Evolutionary conservation across 2,888 invertebrate genomes (phyloP), one percentile per base, ranked within the genome.

Genomic region (Agriopis aurantiaria): DNA sequence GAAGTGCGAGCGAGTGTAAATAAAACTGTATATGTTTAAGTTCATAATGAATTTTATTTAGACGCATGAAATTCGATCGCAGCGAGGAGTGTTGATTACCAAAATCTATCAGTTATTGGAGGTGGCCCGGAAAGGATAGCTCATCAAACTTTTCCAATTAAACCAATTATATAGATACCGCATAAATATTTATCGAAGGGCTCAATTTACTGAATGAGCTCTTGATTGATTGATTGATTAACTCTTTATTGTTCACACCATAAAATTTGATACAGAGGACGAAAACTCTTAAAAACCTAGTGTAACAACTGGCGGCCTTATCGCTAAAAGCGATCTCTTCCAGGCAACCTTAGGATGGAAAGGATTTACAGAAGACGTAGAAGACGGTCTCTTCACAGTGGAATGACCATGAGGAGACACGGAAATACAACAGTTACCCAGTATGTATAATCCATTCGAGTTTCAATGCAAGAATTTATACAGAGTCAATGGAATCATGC

Each of bases 401-500:
- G 71, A 73, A 75, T 77, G 65, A 74, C 62, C 67, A 56, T 59
- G 59, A 71, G 70, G 66, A 72, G 77, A 76, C 69, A 71, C 73
- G 67, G 59, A 49, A 77, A 74, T 51, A 80, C 71, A 71, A 72
- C 67, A 52, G 53, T 2, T 73, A 75, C 68, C 71, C 63, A 72
- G 73, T 69, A 14, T 68, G 63, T 33, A 71, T 1, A 10, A 63
- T 74, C 73, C 61, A 77, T 78, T 76, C 69, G 68, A 58, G 68
- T 72, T 69, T 74, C 65, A 79, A 76, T 74, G 71, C 73, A 70
- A 76, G 73, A 78, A 78, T 80, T 80, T 81, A 79, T 77, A 76
- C 75, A 77, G 77, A 77, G 77, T 79, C 68, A 71, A 77, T 79
- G 69, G 74, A 79, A 81, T 78, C 76, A 76, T 78, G 78, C 80